Evolutionary conservation across 2,888 invertebrate species (phyloP), one percentile per base, ranked within the genome.

Genomic region (Eretmocerus hayati): DNA sequence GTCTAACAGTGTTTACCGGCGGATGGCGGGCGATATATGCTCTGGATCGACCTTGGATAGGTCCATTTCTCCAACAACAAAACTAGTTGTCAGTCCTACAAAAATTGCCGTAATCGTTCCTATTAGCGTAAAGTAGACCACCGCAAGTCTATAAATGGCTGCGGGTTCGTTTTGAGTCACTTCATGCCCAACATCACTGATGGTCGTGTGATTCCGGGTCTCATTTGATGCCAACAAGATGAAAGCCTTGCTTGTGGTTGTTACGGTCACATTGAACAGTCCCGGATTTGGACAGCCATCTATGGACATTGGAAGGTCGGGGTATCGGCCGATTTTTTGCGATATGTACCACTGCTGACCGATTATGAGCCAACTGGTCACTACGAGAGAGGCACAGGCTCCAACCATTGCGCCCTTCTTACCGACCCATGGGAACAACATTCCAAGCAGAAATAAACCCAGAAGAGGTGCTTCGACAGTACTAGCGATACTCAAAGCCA

Each of bases 361-460:
- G 8, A 61, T 54, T 5, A 65, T 61, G 1, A 72, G 48, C 60
- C 64, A 65, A 1, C 56, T 20, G 54, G 67, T 61, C 6, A 61
- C 46, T 3, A 62, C 15, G 11, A 70, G 37, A 16, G 65, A 58
- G 5, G 54, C 50, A 20, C 58, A 56, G 18, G 63, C 75, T 0
- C 81, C 81, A 44, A 72, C 72, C 32, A 81, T 63, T 9, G 79
- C 78, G n/a, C 80, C 80, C 75, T 77, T 61, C 19, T 76, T 77
- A 15, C 50, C 52, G 1, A 55, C 79, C 60, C 78, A 80, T 0
- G 85, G 82, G 53, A 81, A 78, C 19, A 85, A 74, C 59, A 86
- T 80, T 4, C 85, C 86, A 18, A 85, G 64, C 0, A 80, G 76
- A 60, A 85, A 86, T 3, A 85, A 69, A 0, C 84, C 86, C 2